Base-by-base conservation (phyloP, 2,888 invertebrate genomes). In the Caenorhabditis macrosperma region DNA sequence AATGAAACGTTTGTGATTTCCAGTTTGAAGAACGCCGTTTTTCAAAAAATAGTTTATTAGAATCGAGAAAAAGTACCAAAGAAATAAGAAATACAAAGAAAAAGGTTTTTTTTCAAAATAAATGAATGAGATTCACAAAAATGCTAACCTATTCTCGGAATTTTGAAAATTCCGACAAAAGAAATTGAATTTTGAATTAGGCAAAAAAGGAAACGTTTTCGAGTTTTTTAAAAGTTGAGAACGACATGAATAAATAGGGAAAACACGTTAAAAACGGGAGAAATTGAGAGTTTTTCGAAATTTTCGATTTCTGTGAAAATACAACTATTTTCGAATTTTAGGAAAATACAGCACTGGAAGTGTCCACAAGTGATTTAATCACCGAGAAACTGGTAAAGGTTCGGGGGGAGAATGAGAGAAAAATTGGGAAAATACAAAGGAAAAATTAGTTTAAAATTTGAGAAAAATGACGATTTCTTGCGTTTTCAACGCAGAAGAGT, bases 291-390 rank as follows among this genome's bases (percentile, higher is more conserved):
- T 17, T 44, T 44, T 44, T 17, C 3, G 44, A 44, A 17, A 38
- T 3, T 38, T 38, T 5, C 12, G 12, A 12, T 38, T 38, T 44
- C n/a, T n/a, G n/a, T n/a, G n/a, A n/a, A n/a, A n/a, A n/a, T n/a
- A 33, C 41, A 61, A 61, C n/a, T n/a, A n/a, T n/a, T n/a, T n/a
- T n/a, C n/a, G n/a, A n/a, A n/a, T n/a, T n/a, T n/a, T 44, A 46
- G 1, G 35, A 41, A 57, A 57, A 15, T 44, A 44, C 60, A 52
- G 59, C 66, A 66, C 66, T 66, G 66, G 54, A 54, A 75, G 75
- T 75, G 66, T 59, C 52, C 61, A 44, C 52, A 35, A 61, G 76
- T 76, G 76, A 76, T 76, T 26, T n/a, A 61, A 76, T 76, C 76
- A 76, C 76, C 50, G 61, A 64, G 64, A 72, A 63, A 60, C 20